Conservation (phyloP, 2,797 vertebrate species). For the Sebastes alutus region DNA sequence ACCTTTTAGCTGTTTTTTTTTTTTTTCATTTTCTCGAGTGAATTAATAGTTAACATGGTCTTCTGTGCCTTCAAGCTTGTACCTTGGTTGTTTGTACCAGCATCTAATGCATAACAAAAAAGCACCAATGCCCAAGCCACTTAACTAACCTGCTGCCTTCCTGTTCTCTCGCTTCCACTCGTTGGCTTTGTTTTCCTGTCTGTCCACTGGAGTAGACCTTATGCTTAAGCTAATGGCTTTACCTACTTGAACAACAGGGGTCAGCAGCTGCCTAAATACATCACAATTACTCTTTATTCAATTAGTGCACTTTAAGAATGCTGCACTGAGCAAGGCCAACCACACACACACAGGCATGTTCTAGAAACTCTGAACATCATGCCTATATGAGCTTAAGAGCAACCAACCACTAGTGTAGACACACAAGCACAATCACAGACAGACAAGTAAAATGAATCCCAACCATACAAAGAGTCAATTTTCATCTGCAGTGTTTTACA, state of each 20-base stretch:
- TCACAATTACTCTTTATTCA: slow-evolving; percentile 71
- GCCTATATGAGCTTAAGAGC: background rate
- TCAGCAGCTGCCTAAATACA: slow-evolving; percentile 73
- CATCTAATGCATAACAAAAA: slow-evolving; percentile 49
- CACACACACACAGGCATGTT: background rate
- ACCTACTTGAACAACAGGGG: slow-evolving; percentile 64
- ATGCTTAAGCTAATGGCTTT: slow-evolving; percentile 65
- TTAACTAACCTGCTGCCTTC: slow-evolving; percentile 33
- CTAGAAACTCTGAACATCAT: background rate
- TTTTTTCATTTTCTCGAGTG: background rate
- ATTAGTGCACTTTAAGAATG: slow-evolving; percentile 56
- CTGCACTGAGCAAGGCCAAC: slow-evolving; percentile 10
- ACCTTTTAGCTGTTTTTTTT: slow-evolving; percentile 11
- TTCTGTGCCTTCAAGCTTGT: slow-evolving; percentile 17
- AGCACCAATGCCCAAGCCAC: slow-evolving; percentile 24
- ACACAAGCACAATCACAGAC: background rate
- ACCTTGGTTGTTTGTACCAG: slow-evolving; percentile 27
- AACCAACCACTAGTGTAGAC: background rate
- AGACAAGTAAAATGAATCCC: background rate
- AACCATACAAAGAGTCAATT: background rate
- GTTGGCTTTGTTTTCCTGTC: slow-evolving; percentile 12
- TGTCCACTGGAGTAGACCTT: slow-evolving; percentile 55
- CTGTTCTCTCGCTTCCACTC: background rate
- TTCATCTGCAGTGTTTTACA: background rate
- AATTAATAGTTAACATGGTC: slow-evolving; percentile 28